phyloP scores from a whole-genome alignment of 2,888 invertebrate species.

The Galerucella nymphaeae region DNA sequence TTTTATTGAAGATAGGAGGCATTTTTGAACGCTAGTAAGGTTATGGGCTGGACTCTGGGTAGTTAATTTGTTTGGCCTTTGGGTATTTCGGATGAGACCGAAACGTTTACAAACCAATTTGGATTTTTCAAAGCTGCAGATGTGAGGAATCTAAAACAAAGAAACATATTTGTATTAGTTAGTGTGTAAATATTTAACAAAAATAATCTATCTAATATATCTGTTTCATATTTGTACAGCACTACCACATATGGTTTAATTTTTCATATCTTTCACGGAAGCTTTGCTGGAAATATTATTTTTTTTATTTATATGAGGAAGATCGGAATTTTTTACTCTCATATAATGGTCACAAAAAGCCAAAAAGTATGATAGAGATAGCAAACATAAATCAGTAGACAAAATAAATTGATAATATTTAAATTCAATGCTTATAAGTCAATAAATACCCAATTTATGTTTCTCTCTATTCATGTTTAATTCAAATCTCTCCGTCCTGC shows the following conservation, averaged over 20 bases:
- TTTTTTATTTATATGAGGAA: neutral
- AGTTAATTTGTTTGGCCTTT: constrained; percentile 15
- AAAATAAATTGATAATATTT: too few species aligned
- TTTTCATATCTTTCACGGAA: neutral
- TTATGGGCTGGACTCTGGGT: constrained; percentile 20
- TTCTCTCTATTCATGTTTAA: too few species aligned
- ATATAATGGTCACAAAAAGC: too few species aligned
- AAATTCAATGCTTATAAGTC: too few species aligned
- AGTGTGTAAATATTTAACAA: constrained; percentile 6
- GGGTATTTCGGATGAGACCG: constrained; percentile 1
- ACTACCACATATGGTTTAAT: neutral
- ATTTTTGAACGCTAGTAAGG: neutral
- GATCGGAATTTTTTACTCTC: too few species aligned
- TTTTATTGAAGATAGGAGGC: neutral
- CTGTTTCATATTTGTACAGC: neutral
- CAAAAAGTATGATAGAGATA: too few species aligned
- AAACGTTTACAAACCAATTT: neutral
- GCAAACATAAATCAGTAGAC: too few species aligned
- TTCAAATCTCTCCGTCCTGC: too few species aligned
- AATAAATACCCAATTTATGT: too few species aligned
- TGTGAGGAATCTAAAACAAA: constrained; percentile 20
- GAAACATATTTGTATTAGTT: neutral
- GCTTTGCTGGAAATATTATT: neutral
- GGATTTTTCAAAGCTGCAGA: constrained; percentile 5
- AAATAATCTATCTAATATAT: neutral